phyloP scores from a whole-genome alignment of 1,140 invertebrate species.

The Physella acuta region DNA sequence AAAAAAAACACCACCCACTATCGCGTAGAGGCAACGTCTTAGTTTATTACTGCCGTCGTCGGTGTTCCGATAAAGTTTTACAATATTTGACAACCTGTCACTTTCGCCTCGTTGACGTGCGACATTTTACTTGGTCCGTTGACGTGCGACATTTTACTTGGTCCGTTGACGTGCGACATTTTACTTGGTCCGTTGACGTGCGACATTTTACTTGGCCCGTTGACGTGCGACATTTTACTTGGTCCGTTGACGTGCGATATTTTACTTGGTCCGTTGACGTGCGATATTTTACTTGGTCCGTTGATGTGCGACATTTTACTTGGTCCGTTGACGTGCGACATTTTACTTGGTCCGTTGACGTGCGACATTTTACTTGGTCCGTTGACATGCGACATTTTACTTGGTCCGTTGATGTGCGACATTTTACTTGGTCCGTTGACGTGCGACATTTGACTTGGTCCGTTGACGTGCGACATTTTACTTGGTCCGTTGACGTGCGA shows the following conservation, averaged over 20 bases:
- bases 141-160: background rate
- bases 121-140: background rate
- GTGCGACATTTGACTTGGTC: background rate
- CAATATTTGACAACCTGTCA: no score
- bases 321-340: background rate
- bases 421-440: background rate
- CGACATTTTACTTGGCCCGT: background rate
- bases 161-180: background rate
- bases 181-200: background rate
- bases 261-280: background rate
- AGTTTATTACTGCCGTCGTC: no score
- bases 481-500: background rate
- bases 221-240: background rate
- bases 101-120: no score
- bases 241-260: background rate
- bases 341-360: background rate
- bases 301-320: background rate
- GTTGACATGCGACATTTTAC: background rate
- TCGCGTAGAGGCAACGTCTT: no score
- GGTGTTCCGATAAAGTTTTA: no score
- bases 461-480: background rate
- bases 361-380: background rate
- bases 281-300: background rate
- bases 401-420: background rate
- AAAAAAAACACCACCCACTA: no score